phyloP scores from a whole-genome alignment of 2,888 invertebrate species.

The Andrena chrysosceles region DNA sequence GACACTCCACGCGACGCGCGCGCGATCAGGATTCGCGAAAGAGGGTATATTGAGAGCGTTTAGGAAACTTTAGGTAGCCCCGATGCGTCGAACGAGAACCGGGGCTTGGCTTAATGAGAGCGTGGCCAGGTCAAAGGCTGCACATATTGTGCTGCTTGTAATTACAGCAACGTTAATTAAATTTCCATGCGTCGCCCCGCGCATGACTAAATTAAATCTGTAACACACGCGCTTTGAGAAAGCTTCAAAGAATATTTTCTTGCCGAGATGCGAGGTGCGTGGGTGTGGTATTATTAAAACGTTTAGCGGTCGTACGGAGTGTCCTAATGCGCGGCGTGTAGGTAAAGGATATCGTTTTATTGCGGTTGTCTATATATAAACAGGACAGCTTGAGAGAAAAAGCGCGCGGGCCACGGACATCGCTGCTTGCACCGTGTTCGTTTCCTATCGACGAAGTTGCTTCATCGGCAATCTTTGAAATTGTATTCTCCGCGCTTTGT shows the following conservation, averaged over 20 bases:
- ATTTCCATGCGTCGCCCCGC: slow-evolving; percentile 20
- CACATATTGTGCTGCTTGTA: slow-evolving; percentile 30
- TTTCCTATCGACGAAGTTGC: slow-evolving; percentile 20
- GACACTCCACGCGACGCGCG: slow-evolving; percentile 39
- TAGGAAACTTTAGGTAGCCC: background rate
- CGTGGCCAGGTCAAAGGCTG: slow-evolving; percentile 27
- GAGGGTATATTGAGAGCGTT: background rate
- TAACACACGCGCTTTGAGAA: slow-evolving; percentile 5
- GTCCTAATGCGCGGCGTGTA: slow-evolving; percentile 26
- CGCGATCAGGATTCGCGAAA: background rate
- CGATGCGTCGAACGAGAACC: slow-evolving; percentile 18
- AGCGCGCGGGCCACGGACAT: slow-evolving; percentile 45
- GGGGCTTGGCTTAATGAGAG: slow-evolving; percentile 26
- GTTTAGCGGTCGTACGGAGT: slow-evolving; percentile 19
- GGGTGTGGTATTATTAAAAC: background rate
- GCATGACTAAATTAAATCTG: slow-evolving; percentile 19
- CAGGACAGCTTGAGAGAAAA: slow-evolving; percentile 50
- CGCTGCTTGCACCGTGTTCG: slow-evolving; percentile 19
- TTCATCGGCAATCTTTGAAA: slow-evolving; percentile 35
- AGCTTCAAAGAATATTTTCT: slow-evolving; percentile 20
- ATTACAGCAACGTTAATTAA: slow-evolving; percentile 56
- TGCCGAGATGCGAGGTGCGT: background rate
- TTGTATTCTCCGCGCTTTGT: background rate
- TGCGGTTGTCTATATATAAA: slow-evolving; percentile 56
- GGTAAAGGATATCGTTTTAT: slow-evolving; percentile 35